Evolutionary conservation across 2,113 vertebrate species (phyloP).

Genomic region (Terrapene triunguis): DNA sequence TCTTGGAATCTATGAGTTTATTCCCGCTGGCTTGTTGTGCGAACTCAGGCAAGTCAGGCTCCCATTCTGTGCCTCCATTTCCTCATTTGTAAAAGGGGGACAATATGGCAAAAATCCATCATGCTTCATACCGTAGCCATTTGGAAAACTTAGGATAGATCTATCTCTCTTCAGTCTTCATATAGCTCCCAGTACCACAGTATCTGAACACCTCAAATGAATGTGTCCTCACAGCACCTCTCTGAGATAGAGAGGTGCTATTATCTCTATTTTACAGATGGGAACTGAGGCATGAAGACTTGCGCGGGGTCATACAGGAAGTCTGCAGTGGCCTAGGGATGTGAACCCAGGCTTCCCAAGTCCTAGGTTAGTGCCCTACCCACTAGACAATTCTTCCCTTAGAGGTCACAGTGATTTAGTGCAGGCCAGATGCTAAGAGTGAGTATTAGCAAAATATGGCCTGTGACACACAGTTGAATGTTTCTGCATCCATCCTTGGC

Average conservation of each 20-base stretch:
- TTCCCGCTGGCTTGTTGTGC: constrained; percentile 8
- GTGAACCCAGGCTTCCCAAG: background rate
- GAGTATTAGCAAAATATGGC: background rate
- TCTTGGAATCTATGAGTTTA: background rate
- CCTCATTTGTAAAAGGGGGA: background rate
- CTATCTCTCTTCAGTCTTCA: background rate
- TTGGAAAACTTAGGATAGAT: background rate
- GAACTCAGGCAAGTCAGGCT: constrained; percentile 45
- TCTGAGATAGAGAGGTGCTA: background rate
- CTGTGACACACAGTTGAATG: background rate
- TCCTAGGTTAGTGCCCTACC: background rate
- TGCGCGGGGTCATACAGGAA: background rate
- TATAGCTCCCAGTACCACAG: background rate
- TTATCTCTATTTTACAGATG: background rate
- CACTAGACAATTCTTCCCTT: background rate
- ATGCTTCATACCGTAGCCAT: background rate
- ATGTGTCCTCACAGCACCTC: background rate
- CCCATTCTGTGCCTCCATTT: constrained; percentile 21
- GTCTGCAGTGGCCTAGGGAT: background rate
- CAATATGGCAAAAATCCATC: background rate
- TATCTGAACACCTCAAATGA: background rate
- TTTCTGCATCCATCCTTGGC: background rate
- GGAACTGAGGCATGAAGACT: background rate
- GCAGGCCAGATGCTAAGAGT: background rate
- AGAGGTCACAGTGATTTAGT: background rate